Percentiles rank a stretch among this genome's conserved stretches.
Conservation (phyloP, 2,797 vertebrate species). For the Chaetodon trifasciatus region DNA sequence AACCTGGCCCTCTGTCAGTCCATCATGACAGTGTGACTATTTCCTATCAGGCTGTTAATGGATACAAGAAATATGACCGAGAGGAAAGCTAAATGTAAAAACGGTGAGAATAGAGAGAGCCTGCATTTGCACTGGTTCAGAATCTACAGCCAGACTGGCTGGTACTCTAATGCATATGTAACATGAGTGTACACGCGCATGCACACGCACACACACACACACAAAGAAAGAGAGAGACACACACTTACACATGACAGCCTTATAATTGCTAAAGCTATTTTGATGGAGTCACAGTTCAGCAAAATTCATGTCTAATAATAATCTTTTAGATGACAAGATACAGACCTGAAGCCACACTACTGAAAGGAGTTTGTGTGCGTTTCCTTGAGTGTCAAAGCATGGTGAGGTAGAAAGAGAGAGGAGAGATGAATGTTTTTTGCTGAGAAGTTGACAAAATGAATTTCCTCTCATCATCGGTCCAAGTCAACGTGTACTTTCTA, state of each 20-base stretch:
- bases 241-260: not conserved
- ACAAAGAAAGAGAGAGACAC: not conserved
- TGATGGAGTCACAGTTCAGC: conserved; percentile 70
- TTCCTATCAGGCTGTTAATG: conserved; percentile 11
- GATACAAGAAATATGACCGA: not conserved
- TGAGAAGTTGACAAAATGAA: conserved; percentile 33
- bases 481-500: conserved; percentile 12
- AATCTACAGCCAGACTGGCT: not conserved
- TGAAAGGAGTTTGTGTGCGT: conserved; percentile 28
- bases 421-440: conserved; percentile 19
- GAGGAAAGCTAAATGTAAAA: not conserved
- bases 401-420: conserved; percentile 27
- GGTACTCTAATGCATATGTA: not conserved
- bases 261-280: conserved; percentile 41
- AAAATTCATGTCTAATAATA: conserved; percentile 70
- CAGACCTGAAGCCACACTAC: conserved; percentile 37
- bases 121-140: not conserved
- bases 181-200: not conserved
- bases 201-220: not conserved
- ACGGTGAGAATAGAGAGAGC: not conserved
- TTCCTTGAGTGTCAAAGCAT: conserved; percentile 31
- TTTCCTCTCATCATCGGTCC: conserved; percentile 16
- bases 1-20: not conserved
- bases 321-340: conserved; percentile 61
- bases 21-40: not conserved